These are phyloP conservation scores for Sciurus niger DNA, from an alignment of 2,113 vertebrate species.

Conservation along the genomic window DNA sequence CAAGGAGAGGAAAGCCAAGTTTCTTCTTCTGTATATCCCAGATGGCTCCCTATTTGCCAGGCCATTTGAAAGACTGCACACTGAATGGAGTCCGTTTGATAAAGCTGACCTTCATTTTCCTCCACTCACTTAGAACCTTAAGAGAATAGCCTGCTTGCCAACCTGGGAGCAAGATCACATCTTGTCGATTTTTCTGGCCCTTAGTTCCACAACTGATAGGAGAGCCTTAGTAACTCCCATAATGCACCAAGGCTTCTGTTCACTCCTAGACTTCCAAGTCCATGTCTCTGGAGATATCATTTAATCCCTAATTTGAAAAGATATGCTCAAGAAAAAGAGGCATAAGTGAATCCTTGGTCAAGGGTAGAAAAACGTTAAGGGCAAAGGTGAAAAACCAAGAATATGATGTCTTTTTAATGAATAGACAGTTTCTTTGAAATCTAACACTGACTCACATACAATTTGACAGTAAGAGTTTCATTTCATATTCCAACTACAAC, in stretches of 20 bases:
- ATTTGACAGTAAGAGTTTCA: conserved; percentile 43
- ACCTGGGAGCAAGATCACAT: neutral
- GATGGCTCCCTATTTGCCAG: neutral
- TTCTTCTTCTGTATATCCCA: neutral
- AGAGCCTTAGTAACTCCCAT: neutral
- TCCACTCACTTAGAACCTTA: neutral
- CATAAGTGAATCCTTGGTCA: neutral
- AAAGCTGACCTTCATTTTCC: neutral
- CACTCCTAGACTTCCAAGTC: neutral
- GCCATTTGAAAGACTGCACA: conserved; percentile 19
- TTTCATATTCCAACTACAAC: conserved; percentile 65
- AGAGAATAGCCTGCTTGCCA: neutral
- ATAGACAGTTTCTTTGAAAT: conserved; percentile 54
- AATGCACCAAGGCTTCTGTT: neutral
- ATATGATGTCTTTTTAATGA: conserved; percentile 26
- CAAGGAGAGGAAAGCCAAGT: neutral
- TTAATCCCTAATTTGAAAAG: neutral
- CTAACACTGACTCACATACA: conserved; percentile 12
- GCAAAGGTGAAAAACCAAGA: conserved; percentile 13
- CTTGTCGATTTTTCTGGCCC: neutral
- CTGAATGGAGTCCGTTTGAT: neutral
- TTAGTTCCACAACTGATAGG: neutral
- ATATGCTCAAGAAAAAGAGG: neutral
- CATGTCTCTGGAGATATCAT: neutral
- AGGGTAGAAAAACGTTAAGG: conserved; percentile 41